phyloP scores from a whole-genome alignment of 2,113 vertebrate genomes.

The Pseudopodoces humilis region DNA sequence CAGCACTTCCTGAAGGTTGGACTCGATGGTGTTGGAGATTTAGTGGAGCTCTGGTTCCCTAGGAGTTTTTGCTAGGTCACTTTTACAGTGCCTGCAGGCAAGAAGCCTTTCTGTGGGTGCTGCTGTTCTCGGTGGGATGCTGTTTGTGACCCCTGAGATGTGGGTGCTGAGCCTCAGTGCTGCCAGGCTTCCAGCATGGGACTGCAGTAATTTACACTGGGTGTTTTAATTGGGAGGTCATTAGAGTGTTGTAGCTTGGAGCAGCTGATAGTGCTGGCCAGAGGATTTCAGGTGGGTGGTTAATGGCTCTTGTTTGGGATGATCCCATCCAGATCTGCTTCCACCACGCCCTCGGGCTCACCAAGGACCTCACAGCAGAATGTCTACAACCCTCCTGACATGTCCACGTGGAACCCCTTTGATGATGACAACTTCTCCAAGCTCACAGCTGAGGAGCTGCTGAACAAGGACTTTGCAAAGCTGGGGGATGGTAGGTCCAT shows the following conservation, averaged over 20 bases:
- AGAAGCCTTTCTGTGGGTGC: rapidly evolving
- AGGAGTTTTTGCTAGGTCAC: background rate
- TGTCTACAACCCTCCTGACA: constrained; percentile 78
- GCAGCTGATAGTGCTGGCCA: background rate
- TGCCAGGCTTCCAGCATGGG: background rate
- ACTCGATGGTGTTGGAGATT: background rate
- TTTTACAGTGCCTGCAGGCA: background rate
- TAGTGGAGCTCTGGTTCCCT: background rate
- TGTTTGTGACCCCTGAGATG: background rate
- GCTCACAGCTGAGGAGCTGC: constrained; percentile 94
- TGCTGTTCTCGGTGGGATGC: background rate
- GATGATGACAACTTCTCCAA: constrained; percentile 98
- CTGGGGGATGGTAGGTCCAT: constrained; percentile 84
- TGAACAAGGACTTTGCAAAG: constrained; percentile 98
- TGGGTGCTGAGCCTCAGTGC: background rate
- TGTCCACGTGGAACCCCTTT: constrained; percentile 93
- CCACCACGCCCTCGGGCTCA: constrained; percentile 92
- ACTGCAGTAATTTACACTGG: background rate
- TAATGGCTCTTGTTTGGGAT: constrained; percentile 29
- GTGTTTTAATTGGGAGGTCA: background rate
- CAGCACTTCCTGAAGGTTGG: background rate
- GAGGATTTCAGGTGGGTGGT: background rate
- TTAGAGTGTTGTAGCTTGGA: background rate
- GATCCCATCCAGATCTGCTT: constrained; percentile 85
- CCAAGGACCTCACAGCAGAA: constrained; percentile 83